These are phyloP conservation scores for Carlito syrichta DNA, from an alignment of 2,113 vertebrate genomes.

Conservation along the genomic window DNA sequence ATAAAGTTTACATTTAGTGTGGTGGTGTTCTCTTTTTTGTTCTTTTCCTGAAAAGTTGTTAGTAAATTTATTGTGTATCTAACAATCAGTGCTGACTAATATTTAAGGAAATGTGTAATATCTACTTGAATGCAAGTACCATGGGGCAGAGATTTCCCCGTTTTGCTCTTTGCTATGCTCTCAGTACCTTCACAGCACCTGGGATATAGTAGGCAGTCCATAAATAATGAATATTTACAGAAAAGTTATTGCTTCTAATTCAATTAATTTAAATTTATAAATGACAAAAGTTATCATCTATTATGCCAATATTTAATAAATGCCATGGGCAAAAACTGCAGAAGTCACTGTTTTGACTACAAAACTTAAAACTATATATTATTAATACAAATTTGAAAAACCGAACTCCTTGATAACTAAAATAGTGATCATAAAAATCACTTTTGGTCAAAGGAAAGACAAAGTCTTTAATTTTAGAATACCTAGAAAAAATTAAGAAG, in stretches of 20 bases:
- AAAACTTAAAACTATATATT: not conserved
- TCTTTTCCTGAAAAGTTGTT: not conserved
- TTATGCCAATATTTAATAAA: not conserved
- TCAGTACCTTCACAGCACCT: not conserved
- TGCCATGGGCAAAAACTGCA: not conserved
- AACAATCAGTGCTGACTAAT: not conserved
- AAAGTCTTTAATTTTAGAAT: not conserved
- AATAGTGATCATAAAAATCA: not conserved
- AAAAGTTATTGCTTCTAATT: not conserved
- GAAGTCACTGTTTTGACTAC: not conserved
- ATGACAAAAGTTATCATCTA: not conserved
- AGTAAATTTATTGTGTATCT: not conserved
- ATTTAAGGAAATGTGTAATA: not conserved
- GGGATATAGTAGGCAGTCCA: not conserved
- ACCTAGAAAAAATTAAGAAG: not conserved
- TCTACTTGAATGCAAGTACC: not conserved
- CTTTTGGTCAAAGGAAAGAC: not conserved
- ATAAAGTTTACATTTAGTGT: not conserved
- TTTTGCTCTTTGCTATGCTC: not conserved
- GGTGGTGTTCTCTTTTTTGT: not conserved
- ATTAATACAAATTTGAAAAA: conserved; percentile 4
- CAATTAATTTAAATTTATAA: not conserved
- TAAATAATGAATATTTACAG: not conserved
- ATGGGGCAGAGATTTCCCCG: not conserved
- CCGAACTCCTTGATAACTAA: conserved; percentile 15